Conservation (phyloP, 2,797 vertebrate species). For the Taeniopygia guttata region DNA sequence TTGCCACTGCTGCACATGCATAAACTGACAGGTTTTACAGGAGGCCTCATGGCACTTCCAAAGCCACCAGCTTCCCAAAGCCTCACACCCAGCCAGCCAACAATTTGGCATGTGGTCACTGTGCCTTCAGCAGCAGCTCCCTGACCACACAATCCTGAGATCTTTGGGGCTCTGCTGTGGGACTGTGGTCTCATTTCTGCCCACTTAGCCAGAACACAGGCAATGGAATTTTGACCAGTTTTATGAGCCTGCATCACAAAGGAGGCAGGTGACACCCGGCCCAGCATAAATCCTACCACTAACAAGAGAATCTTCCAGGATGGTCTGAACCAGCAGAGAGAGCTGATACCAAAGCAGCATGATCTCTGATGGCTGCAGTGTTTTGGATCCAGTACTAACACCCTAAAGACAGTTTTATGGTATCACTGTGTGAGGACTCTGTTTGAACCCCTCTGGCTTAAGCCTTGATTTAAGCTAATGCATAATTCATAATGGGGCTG, state of each 20-base stretch:
- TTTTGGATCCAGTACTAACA: background rate
- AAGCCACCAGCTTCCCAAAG: background rate
- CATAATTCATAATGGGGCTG: slow-evolving; percentile 53
- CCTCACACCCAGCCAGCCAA: background rate
- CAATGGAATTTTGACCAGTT: background rate
- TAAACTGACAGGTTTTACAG: background rate
- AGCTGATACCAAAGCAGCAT: background rate
- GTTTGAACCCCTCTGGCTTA: slow-evolving; percentile 42
- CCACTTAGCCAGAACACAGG: background rate
- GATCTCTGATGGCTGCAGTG: background rate
- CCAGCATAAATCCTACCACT: background rate
- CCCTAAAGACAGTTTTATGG: slow-evolving; percentile 24
- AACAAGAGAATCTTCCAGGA: background rate
- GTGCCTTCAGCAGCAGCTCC: background rate
- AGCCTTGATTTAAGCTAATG: slow-evolving; percentile 40
- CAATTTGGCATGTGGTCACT: background rate
- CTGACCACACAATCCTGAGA: background rate
- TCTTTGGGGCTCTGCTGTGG: background rate
- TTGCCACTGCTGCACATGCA: background rate
- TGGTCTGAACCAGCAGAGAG: background rate
- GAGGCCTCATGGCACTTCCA: background rate
- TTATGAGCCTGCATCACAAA: background rate
- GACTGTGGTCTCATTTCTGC: background rate
- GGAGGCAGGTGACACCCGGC: background rate
- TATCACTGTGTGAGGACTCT: slow-evolving; percentile 22